A percentile compares a stretch with the other conserved stretches of the same genome.
phyloP scores from a whole-genome alignment of 2,888 invertebrate species.

The Digitonthophagus gazella region DNA sequence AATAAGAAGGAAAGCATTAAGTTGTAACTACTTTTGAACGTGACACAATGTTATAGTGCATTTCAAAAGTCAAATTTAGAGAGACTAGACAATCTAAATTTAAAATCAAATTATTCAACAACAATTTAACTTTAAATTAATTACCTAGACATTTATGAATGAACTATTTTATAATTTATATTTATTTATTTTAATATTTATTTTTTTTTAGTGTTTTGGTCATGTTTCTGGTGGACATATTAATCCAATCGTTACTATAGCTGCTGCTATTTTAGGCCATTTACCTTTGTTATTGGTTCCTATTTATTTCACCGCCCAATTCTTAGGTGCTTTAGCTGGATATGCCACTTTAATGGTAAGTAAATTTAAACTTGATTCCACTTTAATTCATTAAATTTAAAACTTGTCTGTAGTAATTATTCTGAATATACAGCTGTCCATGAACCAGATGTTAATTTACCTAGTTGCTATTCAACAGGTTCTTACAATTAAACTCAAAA shows the following conservation, averaged over 20 bases:
- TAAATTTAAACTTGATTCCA: constrained; percentile 3
- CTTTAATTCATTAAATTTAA: too few relatives aligned
- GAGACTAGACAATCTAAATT: too few relatives aligned
- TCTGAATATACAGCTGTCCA: not conserved
- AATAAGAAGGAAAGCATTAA: not conserved
- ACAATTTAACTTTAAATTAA: too few relatives aligned
- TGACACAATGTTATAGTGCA: not conserved
- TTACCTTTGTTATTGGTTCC: constrained; percentile 57
- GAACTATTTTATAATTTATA: too few relatives aligned
- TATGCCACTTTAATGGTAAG: constrained; percentile 64
- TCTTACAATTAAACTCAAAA: not conserved
- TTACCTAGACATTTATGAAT: not conserved
- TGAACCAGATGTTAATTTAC: not conserved
- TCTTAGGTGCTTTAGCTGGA: constrained; percentile 66
- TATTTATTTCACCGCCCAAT: constrained; percentile 64
- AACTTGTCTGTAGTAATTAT: too few relatives aligned
- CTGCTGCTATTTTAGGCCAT: constrained; percentile 62
- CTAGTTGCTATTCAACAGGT: not conserved
- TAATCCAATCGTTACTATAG: constrained; percentile 75
- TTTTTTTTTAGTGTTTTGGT: constrained; percentile 62
- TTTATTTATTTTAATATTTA: not conserved
- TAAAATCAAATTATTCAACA: too few relatives aligned
- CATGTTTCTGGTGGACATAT: constrained; percentile 76
- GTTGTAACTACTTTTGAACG: not conserved
- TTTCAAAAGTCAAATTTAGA: too few relatives aligned